Evolutionary conservation across 2,888 invertebrate genomes (phyloP), one percentile per base, ranked within the genome.

Genomic region (Catocala nupta): DNA sequence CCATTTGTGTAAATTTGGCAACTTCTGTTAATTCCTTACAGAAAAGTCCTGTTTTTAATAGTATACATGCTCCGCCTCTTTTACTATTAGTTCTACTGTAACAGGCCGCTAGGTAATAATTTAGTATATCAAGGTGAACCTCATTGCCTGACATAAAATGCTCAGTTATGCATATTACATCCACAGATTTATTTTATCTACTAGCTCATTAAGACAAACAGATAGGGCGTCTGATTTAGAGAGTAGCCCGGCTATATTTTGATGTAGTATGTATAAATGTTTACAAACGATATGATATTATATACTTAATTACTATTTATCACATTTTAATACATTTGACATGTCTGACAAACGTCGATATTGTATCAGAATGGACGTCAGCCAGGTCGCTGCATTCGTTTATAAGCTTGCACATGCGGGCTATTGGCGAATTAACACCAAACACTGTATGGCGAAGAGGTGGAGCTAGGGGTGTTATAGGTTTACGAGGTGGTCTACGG

Each of bases 61-160:
- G 10, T 6, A 55, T 55, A 6, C 55, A 55, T 13, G 55, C 33
- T 48, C 16, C 16, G 16, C 16, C 16, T 16, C 16, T 16, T 16
- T 16, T 16, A 16, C 16, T 16, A 16, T 16, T 36, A 5, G n/a
- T 13, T 8, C 55, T 47, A 16, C 55, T 36, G 39, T 39, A 48
- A 11, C 36, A 55, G 6, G 55, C 48, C 6, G 55, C 55, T 8
- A 48, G 16, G 7, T 47, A 7, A n/a, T 55, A 55, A 13, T 55
- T 55, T 4, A 13, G 55, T 33, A 55, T 39, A 9, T 47, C 3
- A 8, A 55, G 47, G 7, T 48, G n/a, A 1, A 12, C 13, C 45
- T 55, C 55, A 16, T 36, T 12, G 9, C 55, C 55, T 13, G 55
- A 16, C 47, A 55, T 55, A 36, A 55, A 47, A 16, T 16, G 16